phyloP scores from a whole-genome alignment of 2,113 vertebrate species.

The Raja brachyura region DNA sequence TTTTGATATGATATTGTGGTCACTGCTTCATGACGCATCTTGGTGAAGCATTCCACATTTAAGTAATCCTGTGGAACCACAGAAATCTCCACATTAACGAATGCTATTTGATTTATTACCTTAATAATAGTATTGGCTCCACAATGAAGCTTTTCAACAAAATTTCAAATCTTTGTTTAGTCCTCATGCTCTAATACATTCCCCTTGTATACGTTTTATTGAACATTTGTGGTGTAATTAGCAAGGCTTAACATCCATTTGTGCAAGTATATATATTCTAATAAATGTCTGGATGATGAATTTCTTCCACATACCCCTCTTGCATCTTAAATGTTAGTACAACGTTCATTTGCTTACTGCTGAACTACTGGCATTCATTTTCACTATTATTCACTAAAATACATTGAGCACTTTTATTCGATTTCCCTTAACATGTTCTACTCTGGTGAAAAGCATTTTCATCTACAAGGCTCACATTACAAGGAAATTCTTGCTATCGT shows the following conservation, averaged over 20 bases:
- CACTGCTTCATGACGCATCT: not conserved
- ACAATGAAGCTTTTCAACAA: not conserved
- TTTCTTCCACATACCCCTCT: not conserved
- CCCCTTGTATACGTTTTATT: not conserved
- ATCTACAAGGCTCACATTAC: not conserved
- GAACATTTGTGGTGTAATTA: not conserved
- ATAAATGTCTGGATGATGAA: not conserved
- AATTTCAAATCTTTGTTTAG: conserved; percentile 1
- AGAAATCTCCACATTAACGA: not conserved
- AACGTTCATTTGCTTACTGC: not conserved
- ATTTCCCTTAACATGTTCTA: not conserved
- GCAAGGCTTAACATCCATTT: not conserved
- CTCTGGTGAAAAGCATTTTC: not conserved
- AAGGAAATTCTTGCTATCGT: not conserved
- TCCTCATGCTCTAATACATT: not conserved
- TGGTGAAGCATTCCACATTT: not conserved
- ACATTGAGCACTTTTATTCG: not conserved
- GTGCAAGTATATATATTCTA: not conserved
- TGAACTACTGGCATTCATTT: not conserved
- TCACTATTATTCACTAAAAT: not conserved
- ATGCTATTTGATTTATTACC: not conserved
- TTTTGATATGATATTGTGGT: not conserved
- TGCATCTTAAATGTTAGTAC: not conserved
- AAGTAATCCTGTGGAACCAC: not conserved
- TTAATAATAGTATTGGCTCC: not conserved